A percentile compares a stretch with the other conserved stretches of the same genome.
phyloP scores from a whole-genome alignment of 2,888 invertebrate genomes.

The Helicoverpa assulta region DNA sequence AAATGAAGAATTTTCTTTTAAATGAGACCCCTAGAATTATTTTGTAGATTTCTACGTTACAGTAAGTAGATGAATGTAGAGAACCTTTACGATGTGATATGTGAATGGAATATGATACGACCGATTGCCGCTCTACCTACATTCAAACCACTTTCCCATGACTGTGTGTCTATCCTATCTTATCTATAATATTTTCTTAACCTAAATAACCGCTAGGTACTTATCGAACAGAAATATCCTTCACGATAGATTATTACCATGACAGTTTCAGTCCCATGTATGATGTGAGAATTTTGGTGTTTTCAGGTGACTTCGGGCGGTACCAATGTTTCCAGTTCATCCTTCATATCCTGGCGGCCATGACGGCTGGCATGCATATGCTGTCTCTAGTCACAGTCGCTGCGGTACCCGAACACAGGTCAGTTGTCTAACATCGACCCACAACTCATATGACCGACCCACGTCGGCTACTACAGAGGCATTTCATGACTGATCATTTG shows the following conservation, averaged over 20 bases:
- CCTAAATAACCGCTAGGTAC: constrained; percentile 28
- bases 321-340: constrained; percentile 95
- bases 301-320: constrained; percentile 95
- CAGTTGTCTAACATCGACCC: constrained; percentile 57
- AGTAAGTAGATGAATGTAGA: background rate
- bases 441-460: constrained; percentile 29
- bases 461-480: constrained; percentile 21
- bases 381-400: constrained; percentile 94
- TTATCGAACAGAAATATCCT: constrained; percentile 3
- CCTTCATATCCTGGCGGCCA: constrained; percentile 93
- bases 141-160: constrained; percentile 34
- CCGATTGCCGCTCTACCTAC: constrained; percentile 14
- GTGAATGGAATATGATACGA: constrained; percentile 3
- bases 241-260: constrained; percentile 20
- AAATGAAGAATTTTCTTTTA: no score
- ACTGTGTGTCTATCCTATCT: constrained; percentile 16
- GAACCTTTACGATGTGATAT: constrained; percentile 6
- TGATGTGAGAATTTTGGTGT: constrained; percentile 31
- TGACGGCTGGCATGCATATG: constrained; percentile 96
- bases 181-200: constrained; percentile 47
- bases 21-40: no score
- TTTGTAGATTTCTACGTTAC: no score
- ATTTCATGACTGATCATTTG: constrained; percentile 34
- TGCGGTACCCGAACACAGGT: constrained; percentile 94
- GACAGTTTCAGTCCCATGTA: constrained; percentile 7